Evolutionary conservation across 2,113 vertebrate species (phyloP).

Genomic region (Dendrocopos noguchii): DNA sequence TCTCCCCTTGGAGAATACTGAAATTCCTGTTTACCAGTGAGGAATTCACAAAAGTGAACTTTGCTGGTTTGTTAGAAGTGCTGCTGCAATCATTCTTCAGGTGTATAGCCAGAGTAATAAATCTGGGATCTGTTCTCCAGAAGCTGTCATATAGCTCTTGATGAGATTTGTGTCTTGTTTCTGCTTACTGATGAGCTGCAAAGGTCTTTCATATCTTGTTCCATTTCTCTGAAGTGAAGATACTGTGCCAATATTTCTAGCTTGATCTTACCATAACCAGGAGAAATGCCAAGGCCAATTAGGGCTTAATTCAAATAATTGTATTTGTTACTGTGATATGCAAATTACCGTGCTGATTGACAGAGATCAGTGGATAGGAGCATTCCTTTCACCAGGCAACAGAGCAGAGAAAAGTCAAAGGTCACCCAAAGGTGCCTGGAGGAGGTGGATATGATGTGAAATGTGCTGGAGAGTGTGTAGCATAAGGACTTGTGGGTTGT

Average conservation of each 20-base stretch:
- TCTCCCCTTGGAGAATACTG: neutral
- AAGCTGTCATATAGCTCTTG: neutral
- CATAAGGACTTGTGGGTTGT: neutral
- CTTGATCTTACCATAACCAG: neutral
- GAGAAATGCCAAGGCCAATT: fast-evolving
- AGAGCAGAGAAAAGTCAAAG: neutral
- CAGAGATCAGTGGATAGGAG: neutral
- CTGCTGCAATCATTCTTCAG: neutral
- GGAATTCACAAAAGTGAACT: neutral
- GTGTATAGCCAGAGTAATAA: neutral
- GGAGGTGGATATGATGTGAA: neutral
- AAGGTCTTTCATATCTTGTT: neutral
- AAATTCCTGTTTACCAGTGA: neutral
- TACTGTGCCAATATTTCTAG: neutral
- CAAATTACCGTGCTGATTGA: neutral
- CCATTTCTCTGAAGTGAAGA: neutral
- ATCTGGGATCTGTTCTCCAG: neutral
- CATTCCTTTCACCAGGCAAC: neutral
- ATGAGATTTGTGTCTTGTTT: neutral
- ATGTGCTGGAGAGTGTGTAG: neutral
- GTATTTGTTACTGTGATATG: neutral
- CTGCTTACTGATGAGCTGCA: neutral
- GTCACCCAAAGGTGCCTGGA: neutral
- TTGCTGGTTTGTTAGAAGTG: neutral
- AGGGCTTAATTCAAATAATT: neutral